Base-by-base conservation (phyloP, 2,113 vertebrate species). In the Austrofundulus limnaeus region DNA sequence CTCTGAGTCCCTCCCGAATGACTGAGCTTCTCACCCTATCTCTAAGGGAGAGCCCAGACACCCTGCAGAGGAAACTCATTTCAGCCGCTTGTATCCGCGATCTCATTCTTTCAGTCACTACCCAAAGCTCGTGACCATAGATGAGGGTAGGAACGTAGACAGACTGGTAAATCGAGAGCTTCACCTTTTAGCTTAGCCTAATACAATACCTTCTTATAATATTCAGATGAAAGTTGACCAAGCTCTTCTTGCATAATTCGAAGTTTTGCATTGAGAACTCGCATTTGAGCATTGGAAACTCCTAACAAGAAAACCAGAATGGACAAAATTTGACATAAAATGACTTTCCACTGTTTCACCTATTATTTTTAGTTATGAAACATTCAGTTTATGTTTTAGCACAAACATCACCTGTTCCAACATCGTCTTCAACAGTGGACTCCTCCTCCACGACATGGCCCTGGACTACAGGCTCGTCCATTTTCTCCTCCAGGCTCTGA, bases 231-330 rank as follows among this genome's bases (percentile, higher is more conserved):
- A 42, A 94, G 34, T 15, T 80, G 93, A 81, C 95, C 94, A 81
- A 98, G 62, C 70, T 99, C 95, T 54, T 97, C 95, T 63, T 96
- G 94, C 54, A 87, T 92, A 61, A 98, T 94, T 64, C 79, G 91
- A 47, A 98, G 85, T 80, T 95, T 97, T 79, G 95, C 95, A 81
- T 95, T 98, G 52, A 97, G 82, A 87, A 96, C 93, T 70, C 94
- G 92, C 62, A 95, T 92, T 77, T 96, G 95, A 79, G 93, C 92
- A 76, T 96, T 95, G 93, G 93, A 80, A 71, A 89, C 87, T 7
- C 68, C 64, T 87, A 3, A 20, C 42, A 11, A 28, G 74, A 75
- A 23, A 14, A 68, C 1, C 23, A 45, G 2, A 43, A 23, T 13
- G 37, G 64, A 20, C 17, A 61, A n/a, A 39, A 21, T 59, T 17